Evolutionary conservation across 2,888 invertebrate genomes (phyloP).

Genomic region (Noctua pronuba): DNA sequence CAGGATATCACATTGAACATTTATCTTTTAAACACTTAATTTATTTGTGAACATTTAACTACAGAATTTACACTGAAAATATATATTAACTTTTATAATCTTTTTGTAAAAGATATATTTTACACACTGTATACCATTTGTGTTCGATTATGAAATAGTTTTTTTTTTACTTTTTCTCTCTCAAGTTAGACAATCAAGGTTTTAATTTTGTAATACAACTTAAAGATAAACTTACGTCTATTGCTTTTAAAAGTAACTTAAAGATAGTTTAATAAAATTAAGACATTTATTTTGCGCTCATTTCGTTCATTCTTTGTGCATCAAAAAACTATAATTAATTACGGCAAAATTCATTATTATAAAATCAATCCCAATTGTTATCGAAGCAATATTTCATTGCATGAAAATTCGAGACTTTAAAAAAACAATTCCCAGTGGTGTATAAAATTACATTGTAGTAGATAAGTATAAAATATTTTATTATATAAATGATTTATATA

Average conservation of each 20-base stretch:
- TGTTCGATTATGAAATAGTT: constrained; percentile 29
- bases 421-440: constrained; percentile 43
- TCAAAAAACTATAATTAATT: constrained; percentile 9
- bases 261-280: constrained; percentile 4
- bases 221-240: constrained; percentile 6
- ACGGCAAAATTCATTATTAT: background rate
- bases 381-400: constrained; percentile 42
- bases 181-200: constrained; percentile 33
- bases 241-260: constrained; percentile 31
- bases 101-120: constrained; percentile 55
- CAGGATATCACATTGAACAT: constrained; percentile 90
- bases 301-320: constrained; percentile 47
- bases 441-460: constrained; percentile 56
- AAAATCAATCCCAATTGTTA: constrained; percentile 10
- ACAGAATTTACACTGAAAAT: constrained; percentile 66
- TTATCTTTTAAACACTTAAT: constrained; percentile 76
- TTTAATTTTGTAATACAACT: constrained; percentile 3
- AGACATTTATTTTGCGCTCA: constrained; percentile 42
- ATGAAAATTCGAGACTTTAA: constrained; percentile 27
- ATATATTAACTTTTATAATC: constrained; percentile 35
- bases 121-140: constrained; percentile 36
- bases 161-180: constrained; percentile 44
- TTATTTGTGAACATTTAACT: constrained; percentile 72
- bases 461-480: constrained; percentile 64
- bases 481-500: constrained; percentile 58